Evolutionary conservation across 2,888 invertebrate species (phyloP), one percentile per base, ranked within the genome.

Genomic region (Lasioglossum vierecki): DNA sequence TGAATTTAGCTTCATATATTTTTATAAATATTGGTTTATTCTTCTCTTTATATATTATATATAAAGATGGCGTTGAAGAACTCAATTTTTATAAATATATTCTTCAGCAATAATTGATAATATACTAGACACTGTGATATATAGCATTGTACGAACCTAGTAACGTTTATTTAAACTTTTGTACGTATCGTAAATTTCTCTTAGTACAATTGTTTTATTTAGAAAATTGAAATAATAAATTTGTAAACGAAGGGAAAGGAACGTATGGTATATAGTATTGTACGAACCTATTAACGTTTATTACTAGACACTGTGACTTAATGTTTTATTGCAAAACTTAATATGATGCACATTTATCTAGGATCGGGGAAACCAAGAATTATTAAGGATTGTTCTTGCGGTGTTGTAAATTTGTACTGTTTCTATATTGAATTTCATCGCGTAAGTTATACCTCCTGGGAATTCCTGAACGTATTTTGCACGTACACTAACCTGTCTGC

Each of bases 361-460:
- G 26, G 26, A 13, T 60, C 26, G 1, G 26, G 13, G 60, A 4
- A 60, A 5, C 26, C 60, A 60, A 26, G 60, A 26, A 60, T 60
- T 60, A 26, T 26, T 26, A 60, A n/a, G n/a, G 1, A 60, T 60
- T 60, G 68, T 35, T 66, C 35, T 30, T 18, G 18, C 9, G 22
- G 18, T 68, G 11, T 39, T 11, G 39, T 18, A 68, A 68, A 39
- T 39, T 35, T 39, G 9, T 39, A 22, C n/a, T 41, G 66, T 68
- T 41, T 66, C 49, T 18, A 18, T 68, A 35, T 44, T 26, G 18
- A 68, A 44, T 68, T 68, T 39, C 68, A 11, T 22, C 68, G 60
- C 63, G 71, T 75, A 78, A 75, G 78, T 63, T 75, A 46, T 15
- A 26, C 46, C 66, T 46, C 44, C 53, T 18, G 57, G 6, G 26